Evolutionary conservation across 2,888 invertebrate genomes (phyloP), one percentile per base, ranked within the genome.

Genomic region (Deilephila porcellus): DNA sequence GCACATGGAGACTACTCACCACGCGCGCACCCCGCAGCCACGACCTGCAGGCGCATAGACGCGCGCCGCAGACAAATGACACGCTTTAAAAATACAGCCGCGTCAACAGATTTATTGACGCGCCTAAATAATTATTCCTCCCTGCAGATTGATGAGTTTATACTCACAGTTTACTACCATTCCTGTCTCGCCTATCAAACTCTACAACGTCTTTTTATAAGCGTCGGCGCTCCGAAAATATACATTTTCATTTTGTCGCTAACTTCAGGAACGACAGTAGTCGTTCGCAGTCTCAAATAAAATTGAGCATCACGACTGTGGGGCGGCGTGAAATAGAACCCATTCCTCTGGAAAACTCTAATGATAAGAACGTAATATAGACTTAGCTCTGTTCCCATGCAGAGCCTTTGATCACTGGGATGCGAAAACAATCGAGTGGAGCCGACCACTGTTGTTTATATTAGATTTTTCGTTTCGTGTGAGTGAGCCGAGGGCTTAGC

Each of bases 291-390:
- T 25, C 17, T 25, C 52, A 7, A 52, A 67, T 52, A 52, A 67
- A 67, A 45, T 17, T 52, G n/a, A 64, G 37, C 11, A 52, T 17
- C 25, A 4, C 5, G 67, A 34, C 52, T 5, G 52, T 17, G 52
- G 20, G 1, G 25, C 25, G 67, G 20, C 67, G 52, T 67, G 52
- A 67, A 52, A 67, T 67, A 52, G 67, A 52, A 67, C 52, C 6
- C 67, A 67, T 52, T 67, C 67, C 25, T 3, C n/a, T 25, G 52
- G 67, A 67, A 67, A 52, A 25, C 20, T 67, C 17, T 52, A 20
- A 45, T 67, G 20, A 67, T 25, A 67, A 52, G 6, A 67, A 56
- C 56, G n/a, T 25, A 67, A 67, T 67, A 67, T 67, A 67, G 45
- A 45, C 45, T 20, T 7, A 45, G 19, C 8, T 45, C 4, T 20